These are phyloP conservation scores for Lepilemur septentrionalis DNA, from an alignment of 2,797 vertebrate species.

Conservation along the genomic window DNA sequence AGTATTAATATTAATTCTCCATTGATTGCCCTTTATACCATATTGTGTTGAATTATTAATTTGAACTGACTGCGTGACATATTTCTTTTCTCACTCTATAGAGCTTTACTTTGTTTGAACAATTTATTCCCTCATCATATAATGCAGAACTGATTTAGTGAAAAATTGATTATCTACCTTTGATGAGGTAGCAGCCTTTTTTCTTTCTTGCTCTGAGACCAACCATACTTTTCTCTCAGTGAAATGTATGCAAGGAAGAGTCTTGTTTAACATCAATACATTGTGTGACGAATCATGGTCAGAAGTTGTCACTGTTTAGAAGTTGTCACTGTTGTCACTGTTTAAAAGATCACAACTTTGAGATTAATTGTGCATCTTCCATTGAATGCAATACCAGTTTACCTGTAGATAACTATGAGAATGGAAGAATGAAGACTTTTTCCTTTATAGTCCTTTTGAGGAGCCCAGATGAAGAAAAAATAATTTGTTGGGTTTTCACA, in stretches of 20 bases:
- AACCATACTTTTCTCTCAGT: constrained; percentile 17
- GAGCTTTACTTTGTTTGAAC: constrained; percentile 52
- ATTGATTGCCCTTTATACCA: constrained; percentile 48
- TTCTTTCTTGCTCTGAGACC: constrained; percentile 49
- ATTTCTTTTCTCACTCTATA: constrained; percentile 52
- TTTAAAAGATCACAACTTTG: neutral
- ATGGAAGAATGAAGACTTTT: neutral
- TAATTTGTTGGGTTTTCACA: neutral
- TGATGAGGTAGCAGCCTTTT: neutral
- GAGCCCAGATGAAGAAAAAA: neutral
- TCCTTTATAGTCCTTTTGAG: neutral
- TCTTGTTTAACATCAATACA: neutral
- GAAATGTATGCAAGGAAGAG: constrained; percentile 45
- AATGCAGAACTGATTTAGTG: constrained; percentile 56
- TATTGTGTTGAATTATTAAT: constrained; percentile 66
- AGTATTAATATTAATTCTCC: constrained; percentile 50
- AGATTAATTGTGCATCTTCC: neutral
- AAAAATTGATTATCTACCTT: constrained; percentile 61
- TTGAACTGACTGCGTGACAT: constrained; percentile 15
- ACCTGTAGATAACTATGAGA: neutral
- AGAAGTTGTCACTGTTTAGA: constrained; percentile 24
- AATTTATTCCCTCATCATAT: constrained; percentile 65
- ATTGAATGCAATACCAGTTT: neutral
- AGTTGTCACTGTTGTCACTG: too few species aligned
- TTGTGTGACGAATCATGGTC: neutral